These are phyloP conservation scores for Ptiloglossa arizonensis DNA, from an alignment of 1,140 invertebrate genomes.

Conservation along the genomic window DNA sequence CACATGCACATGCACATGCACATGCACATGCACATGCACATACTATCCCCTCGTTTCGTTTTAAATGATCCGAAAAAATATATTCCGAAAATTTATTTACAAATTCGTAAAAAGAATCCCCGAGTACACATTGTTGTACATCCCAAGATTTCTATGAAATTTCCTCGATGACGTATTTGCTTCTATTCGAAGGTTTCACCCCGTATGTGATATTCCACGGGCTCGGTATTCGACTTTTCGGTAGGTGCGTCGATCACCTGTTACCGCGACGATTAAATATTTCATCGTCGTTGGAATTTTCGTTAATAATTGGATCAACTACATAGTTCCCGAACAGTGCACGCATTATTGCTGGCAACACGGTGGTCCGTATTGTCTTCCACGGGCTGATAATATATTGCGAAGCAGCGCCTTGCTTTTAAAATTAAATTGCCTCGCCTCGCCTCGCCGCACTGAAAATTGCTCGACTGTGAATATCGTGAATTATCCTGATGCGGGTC, in stretches of 20 bases:
- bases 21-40: too few relatives aligned
- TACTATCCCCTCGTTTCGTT: too few relatives aligned
- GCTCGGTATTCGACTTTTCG: background rate
- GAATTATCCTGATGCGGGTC: slow-evolving; percentile 24
- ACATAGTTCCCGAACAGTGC: background rate
- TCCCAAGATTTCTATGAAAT: too few relatives aligned
- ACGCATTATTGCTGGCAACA: slow-evolving; percentile 20
- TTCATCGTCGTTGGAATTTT: slow-evolving; percentile 8
- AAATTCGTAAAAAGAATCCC: too few relatives aligned
- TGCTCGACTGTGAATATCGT: slow-evolving; percentile 42
- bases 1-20: too few relatives aligned
- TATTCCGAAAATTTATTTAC: too few relatives aligned
- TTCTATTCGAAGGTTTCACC: too few relatives aligned
- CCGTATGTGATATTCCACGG: too few relatives aligned
- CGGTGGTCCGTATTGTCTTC: background rate
- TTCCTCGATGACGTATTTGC: too few relatives aligned
- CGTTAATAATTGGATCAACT: slow-evolving; percentile 16
- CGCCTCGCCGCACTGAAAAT: slow-evolving; percentile 16
- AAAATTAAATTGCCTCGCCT: slow-evolving; percentile 27
- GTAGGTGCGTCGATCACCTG: background rate
- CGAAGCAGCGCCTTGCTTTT: slow-evolving; percentile 10
- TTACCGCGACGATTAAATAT: slow-evolving; percentile 10
- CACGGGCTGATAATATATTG: slow-evolving; percentile 9
- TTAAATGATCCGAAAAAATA: too few relatives aligned
- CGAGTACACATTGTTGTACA: too few relatives aligned